Base-by-base conservation (phyloP, 1,140 invertebrate species). In the Subanguina moxae region DNA sequence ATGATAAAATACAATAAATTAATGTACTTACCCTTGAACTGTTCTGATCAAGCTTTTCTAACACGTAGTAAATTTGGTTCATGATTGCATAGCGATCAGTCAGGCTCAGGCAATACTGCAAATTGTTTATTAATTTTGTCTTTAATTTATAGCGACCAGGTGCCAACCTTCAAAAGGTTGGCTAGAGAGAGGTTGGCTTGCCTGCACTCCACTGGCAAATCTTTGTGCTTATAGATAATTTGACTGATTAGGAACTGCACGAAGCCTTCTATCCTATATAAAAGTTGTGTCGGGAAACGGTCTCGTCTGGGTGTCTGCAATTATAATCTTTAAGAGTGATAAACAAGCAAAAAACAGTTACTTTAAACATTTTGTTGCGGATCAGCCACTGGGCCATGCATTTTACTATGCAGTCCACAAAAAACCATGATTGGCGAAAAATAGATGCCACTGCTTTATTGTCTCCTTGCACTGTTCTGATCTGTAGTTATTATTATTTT, bases 31-130 rank as follows among this genome's bases (percentile, higher is more conserved):
- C 85, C 79, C 82, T 83, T 0, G 88, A 86, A 84, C 93, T 90
- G 15, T 90, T 90, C 0, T 88, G 86, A 71, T 89, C 88, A 81
- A 94, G 93, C 78, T 90, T 90, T 52, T 90, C 89, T 77, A 95
- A 86, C 79, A 94, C 92, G 57, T 86, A 87, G 78, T 91, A 91
- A 64, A 95, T 90, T 72, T 93, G 83, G 67, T 88, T 87, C 78
- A 95, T 94, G 19, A 94, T 89, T 83, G 92, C 92, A 27, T 92
- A 92, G 72, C 93, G 86, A 84, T 97, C 92, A 89, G 94, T 92
- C 74, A 94, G 88, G 15, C 89, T 92, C 45, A 95, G 86, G 78
- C 91, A 92, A 80, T 88, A 89, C 90, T 92, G 85, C 65, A 86
- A 85, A 68, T 5, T 28, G 9, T 56, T 5, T 5, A 23, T 13